Evolutionary conservation across 2,113 vertebrate species (phyloP).

Genomic region (Myotis yumanensis): DNA sequence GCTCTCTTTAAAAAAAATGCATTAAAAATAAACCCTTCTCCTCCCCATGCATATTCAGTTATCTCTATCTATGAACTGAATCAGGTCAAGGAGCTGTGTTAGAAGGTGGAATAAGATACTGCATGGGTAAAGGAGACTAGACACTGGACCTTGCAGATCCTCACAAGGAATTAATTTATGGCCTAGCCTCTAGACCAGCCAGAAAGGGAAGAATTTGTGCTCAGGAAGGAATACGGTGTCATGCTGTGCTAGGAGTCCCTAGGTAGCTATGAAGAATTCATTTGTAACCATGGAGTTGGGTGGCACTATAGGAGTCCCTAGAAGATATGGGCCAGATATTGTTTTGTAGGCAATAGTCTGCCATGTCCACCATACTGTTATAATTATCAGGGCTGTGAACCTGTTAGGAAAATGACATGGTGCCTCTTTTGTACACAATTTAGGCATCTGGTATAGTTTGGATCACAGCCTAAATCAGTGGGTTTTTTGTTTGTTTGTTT

Average conservation of each 20-base stretch:
- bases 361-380: constrained; percentile 4
- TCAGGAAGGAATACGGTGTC: not conserved
- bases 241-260: not conserved
- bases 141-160: not conserved
- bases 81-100: not conserved
- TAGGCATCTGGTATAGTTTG: not conserved
- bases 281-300: not conserved
- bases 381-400: not conserved
- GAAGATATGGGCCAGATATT: not conserved
- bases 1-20: too few species aligned
- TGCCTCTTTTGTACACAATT: not conserved
- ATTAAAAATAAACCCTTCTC: not conserved
- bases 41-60: not conserved
- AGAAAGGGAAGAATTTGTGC: not conserved
- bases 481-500: not conserved
- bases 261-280: not conserved
- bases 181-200: not conserved
- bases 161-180: not conserved
- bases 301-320: not conserved
- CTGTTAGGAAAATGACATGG: not conserved
- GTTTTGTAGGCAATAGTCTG: not conserved
- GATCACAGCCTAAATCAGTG: not conserved
- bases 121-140: not conserved
- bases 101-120: not conserved
- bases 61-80: not conserved